Conservation (phyloP, 2,888 invertebrate species). For the Fragum whitleyi region DNA sequence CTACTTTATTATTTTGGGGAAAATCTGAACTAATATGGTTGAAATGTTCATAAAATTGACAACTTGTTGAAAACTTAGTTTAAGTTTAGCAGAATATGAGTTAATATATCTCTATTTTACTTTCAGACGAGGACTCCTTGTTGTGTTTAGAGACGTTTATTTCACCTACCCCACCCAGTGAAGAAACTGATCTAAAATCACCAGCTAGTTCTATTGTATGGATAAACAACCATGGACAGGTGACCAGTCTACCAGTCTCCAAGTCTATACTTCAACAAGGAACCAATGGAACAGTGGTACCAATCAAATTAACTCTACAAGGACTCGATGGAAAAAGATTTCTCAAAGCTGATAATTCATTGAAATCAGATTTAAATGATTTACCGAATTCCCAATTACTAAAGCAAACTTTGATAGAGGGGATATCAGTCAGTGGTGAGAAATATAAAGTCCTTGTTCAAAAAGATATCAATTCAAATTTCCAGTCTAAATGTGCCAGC, state of each 20-base stretch:
- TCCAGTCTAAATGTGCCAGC: conserved; percentile 60
- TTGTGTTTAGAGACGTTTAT: conserved; percentile 67
- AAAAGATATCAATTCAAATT: conserved; percentile 59
- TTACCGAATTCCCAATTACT: neutral
- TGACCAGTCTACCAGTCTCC: conserved; percentile 2
- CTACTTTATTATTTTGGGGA: too few species aligned
- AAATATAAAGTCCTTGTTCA: conserved; percentile 35
- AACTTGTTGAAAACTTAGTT: too few species aligned
- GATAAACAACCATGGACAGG: conserved; percentile 23
- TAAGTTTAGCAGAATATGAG: too few species aligned
- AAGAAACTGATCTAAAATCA: neutral
- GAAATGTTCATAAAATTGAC: too few species aligned
- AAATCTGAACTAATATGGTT: too few species aligned
- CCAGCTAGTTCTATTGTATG: conserved; percentile 25
- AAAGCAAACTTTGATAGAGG: conserved; percentile 10
- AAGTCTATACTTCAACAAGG: neutral
- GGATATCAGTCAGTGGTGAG: conserved; percentile 13
- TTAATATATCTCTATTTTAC: too few species aligned
- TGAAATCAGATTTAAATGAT: neutral
- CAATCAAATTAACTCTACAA: neutral
- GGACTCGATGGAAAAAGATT: neutral
- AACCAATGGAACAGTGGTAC: conserved; percentile 10
- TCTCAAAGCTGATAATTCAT: neutral
- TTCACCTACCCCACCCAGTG: conserved; percentile 63
- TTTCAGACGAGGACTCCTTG: conserved; percentile 66